Evolutionary conservation across 2,113 vertebrate genomes (phyloP).

Genomic region (Aphelocoma coerulescens): DNA sequence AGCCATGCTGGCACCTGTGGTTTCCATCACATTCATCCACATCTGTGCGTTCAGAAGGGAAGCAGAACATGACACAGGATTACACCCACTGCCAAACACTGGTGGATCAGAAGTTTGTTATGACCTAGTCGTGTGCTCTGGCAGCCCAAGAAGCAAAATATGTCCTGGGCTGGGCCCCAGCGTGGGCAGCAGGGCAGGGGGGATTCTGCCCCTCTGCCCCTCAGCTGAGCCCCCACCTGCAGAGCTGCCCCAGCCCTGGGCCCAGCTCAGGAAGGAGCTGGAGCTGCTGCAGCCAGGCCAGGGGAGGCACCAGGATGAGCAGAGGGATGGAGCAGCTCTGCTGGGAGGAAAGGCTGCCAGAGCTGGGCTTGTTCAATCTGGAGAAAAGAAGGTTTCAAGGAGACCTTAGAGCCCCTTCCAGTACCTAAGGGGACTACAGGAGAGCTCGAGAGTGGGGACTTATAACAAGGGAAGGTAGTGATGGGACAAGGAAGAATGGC

Average conservation of each 20-base stretch:
- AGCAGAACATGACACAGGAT: background rate
- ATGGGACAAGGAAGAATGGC: background rate
- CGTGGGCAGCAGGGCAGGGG: background rate
- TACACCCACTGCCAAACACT: background rate
- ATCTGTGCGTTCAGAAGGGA: constrained; percentile 58
- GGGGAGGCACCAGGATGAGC: background rate
- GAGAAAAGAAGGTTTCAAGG: background rate
- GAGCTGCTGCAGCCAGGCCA: background rate
- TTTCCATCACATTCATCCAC: constrained; percentile 82
- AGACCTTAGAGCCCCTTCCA: background rate
- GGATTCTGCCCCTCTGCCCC: background rate
- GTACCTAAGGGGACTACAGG: background rate
- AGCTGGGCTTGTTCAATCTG: fast-evolving
- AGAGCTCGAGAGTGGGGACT: background rate
- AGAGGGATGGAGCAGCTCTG: background rate
- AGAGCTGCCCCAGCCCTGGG: background rate
- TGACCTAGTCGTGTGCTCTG: fast-evolving
- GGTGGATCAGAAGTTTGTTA: background rate
- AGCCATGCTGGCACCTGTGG: constrained; percentile 83
- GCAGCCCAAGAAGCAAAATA: background rate
- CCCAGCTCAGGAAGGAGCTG: background rate
- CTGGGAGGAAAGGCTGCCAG: background rate
- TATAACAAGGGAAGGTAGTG: background rate
- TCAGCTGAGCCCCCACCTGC: background rate
- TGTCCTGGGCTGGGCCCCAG: background rate